Evolutionary conservation across 2,113 vertebrate species (phyloP).

Genomic region (Holacanthus passer): DNA sequence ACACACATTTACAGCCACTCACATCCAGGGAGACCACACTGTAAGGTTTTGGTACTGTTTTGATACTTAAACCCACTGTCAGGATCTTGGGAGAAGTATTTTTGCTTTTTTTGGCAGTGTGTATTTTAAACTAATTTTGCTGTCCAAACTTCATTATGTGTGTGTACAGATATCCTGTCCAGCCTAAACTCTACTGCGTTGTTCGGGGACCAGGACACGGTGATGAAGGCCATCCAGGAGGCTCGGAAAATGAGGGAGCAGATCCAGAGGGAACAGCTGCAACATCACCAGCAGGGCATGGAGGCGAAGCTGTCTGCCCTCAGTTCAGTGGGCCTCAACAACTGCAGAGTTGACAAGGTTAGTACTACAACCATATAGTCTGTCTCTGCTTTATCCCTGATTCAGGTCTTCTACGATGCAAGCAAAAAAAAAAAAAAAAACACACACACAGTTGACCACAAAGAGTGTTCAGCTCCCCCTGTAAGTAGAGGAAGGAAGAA

Average conservation of each 20-base stretch:
- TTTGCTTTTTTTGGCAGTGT: background rate
- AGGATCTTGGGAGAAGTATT: background rate
- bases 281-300: slow-evolving; percentile 92
- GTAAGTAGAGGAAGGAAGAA: slow-evolving; percentile 51
- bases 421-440: slow-evolving; percentile 5
- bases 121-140: slow-evolving; percentile 4
- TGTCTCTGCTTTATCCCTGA: slow-evolving; percentile 23
- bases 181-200: slow-evolving; percentile 98
- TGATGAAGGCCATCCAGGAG: slow-evolving; percentile 99
- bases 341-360: slow-evolving; percentile 98
- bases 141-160: slow-evolving; percentile 5
- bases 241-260: slow-evolving; percentile 99
- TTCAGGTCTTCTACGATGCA: slow-evolving; percentile 38
- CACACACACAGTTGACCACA: slow-evolving; percentile 61
- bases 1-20: slow-evolving; percentile 5
- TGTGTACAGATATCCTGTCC: slow-evolving; percentile 93
- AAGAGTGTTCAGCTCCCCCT: slow-evolving; percentile 33
- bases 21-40: slow-evolving; percentile 15
- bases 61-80: background rate
- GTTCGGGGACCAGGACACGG: slow-evolving; percentile 99
- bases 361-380: slow-evolving; percentile 40
- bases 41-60: slow-evolving; percentile 8
- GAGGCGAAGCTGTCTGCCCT: slow-evolving; percentile 94
- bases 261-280: slow-evolving; percentile 93
- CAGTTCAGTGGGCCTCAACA: slow-evolving; percentile 92